These are phyloP conservation scores for Osmerus mordax DNA, from an alignment of 2,113 vertebrate species.

Conservation along the genomic window DNA sequence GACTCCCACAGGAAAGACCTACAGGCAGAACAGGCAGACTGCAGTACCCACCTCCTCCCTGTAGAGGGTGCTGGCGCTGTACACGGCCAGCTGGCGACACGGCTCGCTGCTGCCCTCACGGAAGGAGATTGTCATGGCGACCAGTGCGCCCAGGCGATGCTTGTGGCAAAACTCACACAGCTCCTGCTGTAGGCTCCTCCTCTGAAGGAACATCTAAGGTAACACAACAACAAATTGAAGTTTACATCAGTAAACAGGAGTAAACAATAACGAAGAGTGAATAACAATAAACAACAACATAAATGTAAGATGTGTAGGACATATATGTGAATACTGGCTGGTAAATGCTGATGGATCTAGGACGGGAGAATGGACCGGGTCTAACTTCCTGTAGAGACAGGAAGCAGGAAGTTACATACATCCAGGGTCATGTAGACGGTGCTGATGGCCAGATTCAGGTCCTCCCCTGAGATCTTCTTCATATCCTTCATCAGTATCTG, in stretches of 20 bases:
- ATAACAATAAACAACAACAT: background rate
- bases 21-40: background rate
- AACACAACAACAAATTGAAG: background rate
- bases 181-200: slow-evolving; percentile 63
- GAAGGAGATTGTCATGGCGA: slow-evolving; percentile 79
- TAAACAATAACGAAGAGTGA: background rate
- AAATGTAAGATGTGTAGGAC: background rate
- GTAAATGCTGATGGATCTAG: too few species aligned
- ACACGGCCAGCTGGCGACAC: slow-evolving; percentile 72
- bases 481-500: slow-evolving; percentile 85
- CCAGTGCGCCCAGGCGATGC: slow-evolving; percentile 54
- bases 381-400: background rate
- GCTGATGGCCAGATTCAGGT: slow-evolving; percentile 65
- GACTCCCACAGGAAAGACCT: background rate
- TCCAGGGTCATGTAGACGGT: slow-evolving; percentile 74
- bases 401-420: slow-evolving; percentile 54
- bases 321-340: too few species aligned
- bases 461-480: slow-evolving; percentile 60
- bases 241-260: background rate
- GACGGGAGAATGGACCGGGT: too few species aligned
- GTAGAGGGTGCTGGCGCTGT: slow-evolving; percentile 61
- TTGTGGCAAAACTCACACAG: slow-evolving; percentile 73
- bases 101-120: slow-evolving; percentile 60
- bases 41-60: slow-evolving; percentile 56
- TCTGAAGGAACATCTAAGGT: slow-evolving; percentile 71